Evolutionary conservation across 1,140 invertebrate species (phyloP).

Genomic region (Dendroctonus ponderosae): DNA sequence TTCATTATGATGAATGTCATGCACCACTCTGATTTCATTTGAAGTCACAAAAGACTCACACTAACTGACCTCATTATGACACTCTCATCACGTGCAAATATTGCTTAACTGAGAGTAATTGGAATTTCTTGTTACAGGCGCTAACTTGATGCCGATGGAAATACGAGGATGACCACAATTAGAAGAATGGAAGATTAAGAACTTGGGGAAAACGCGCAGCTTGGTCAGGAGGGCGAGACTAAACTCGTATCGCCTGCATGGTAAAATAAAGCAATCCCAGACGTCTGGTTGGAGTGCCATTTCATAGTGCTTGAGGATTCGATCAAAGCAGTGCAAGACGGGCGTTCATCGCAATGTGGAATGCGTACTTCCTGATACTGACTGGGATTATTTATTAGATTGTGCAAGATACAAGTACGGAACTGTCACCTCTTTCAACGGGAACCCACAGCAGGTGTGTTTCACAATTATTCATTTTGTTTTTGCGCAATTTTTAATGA

Average conservation of each 20-base stretch:
- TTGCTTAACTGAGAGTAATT: neutral
- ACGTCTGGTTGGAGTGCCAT: no score
- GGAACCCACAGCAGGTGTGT: neutral
- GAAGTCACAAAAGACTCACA: slow-evolving; percentile 21
- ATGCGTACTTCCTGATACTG: neutral
- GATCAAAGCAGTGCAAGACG: no score
- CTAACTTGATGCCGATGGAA: neutral
- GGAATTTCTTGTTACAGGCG: neutral
- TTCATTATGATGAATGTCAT: slow-evolving; percentile 28
- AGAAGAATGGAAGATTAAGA: no score
- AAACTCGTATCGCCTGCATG: neutral
- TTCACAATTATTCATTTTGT: neutral
- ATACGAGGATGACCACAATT: neutral
- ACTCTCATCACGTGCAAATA: no score
- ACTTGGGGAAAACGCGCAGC: neutral
- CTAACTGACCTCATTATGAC: neutral
- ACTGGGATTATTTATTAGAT: neutral
- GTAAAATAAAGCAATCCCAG: neutral
- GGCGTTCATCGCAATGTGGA: slow-evolving; percentile 1
- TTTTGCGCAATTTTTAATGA: slow-evolving; percentile 8
- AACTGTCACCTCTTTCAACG: neutral
- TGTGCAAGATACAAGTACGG: neutral
- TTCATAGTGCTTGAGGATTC: no score
- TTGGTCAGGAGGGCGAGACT: neutral
- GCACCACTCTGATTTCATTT: slow-evolving; percentile 25